phyloP scores from a whole-genome alignment of 2,113 vertebrate genomes.

The Beaufortia kweichowensis region DNA sequence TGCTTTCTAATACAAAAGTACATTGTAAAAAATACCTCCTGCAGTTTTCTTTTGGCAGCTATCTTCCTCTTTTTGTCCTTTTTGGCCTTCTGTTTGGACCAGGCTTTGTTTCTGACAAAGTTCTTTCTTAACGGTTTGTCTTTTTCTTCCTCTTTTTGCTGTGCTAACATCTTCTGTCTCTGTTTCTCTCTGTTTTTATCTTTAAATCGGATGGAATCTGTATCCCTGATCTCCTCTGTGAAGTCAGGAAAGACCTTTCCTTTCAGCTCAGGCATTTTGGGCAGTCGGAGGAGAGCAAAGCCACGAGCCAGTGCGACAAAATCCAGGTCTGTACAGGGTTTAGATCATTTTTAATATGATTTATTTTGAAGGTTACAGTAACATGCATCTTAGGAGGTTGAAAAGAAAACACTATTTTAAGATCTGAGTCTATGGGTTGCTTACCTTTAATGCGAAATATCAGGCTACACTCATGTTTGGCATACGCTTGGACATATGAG shows the following conservation, averaged over 20 bases:
- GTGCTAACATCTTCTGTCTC: conserved; percentile 81
- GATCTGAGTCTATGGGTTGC: not conserved
- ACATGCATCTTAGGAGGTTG: not conserved
- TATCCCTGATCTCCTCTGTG: conserved; percentile 74
- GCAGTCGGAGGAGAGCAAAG: conserved; percentile 90
- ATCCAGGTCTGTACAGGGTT: conserved; percentile 81
- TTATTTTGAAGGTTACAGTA: no score
- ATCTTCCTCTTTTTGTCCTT: conserved; percentile 83
- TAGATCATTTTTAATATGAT: not conserved
- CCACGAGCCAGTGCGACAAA: conserved; percentile 83
- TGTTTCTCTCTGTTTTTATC: conserved; percentile 91
- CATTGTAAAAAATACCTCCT: conserved; percentile 75
- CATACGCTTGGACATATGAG: conserved; percentile 88
- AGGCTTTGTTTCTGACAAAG: conserved; percentile 81
- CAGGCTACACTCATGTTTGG: conserved; percentile 92
- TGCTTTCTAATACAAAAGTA: not conserved
- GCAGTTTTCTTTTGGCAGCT: conserved; percentile 79
- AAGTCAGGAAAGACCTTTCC: conserved; percentile 85
- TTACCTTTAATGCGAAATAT: conserved; percentile 95
- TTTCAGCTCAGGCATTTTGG: conserved; percentile 91
- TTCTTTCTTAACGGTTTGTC: conserved; percentile 60
- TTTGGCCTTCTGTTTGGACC: conserved; percentile 93
- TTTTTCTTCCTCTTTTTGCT: conserved; percentile 67
- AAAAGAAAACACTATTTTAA: not conserved
- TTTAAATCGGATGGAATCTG: conserved; percentile 87